phyloP scores from a whole-genome alignment of 2,888 invertebrate species.

The Sarcophaga carnaria region DNA sequence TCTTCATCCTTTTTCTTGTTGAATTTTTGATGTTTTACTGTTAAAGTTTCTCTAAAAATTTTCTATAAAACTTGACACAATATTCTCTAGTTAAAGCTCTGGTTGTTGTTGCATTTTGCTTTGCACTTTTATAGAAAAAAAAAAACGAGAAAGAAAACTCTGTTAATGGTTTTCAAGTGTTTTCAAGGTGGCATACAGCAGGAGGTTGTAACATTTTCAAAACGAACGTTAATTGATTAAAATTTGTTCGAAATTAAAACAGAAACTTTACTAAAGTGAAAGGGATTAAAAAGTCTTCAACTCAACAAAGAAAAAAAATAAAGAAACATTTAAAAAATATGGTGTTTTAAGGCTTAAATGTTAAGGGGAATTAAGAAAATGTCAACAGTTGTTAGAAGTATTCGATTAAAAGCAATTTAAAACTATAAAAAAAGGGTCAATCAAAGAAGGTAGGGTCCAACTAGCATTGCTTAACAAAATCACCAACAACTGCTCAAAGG shows the following conservation, averaged over 20 bases:
- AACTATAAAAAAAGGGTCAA: too few relatives aligned
- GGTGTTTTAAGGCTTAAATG: background rate
- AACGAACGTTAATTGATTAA: constrained; percentile 44
- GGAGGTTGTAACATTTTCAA: constrained; percentile 53
- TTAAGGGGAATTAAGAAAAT: too few relatives aligned
- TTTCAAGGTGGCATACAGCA: constrained; percentile 1
- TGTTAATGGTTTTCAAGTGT: constrained; percentile 56
- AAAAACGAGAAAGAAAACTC: background rate
- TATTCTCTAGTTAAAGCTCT: background rate
- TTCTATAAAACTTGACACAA: constrained; percentile 8
- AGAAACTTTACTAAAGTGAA: background rate
- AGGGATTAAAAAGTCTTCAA: constrained; percentile 8
- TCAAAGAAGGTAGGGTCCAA: too few relatives aligned
- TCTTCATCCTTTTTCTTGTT: background rate
- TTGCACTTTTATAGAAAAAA: background rate
- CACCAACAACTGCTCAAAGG: too few relatives aligned
- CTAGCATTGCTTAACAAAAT: too few relatives aligned
- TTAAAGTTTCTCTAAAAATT: constrained; percentile 30
- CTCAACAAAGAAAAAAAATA: background rate
- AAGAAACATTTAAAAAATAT: background rate
- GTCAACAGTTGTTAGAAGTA: too few relatives aligned
- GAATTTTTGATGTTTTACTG: background rate
- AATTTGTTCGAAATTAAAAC: constrained; percentile 23
- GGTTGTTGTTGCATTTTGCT: background rate
- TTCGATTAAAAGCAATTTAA: too few relatives aligned